Evolutionary conservation across 2,797 vertebrate genomes (phyloP), one percentile per base, ranked within the genome.

Genomic region (Aphelocoma californica): DNA sequence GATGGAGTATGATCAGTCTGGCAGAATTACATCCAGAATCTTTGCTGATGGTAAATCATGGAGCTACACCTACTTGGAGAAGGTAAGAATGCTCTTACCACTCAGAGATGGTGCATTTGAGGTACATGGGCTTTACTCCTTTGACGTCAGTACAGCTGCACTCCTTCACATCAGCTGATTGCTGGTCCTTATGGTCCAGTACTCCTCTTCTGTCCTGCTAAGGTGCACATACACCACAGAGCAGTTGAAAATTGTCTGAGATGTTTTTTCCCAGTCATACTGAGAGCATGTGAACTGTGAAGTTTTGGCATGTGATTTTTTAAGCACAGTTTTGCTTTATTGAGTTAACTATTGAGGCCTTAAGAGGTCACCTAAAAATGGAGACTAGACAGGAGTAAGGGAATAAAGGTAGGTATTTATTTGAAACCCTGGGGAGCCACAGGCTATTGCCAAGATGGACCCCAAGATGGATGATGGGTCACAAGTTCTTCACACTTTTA

Each of bases 51-150:
- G 99, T 23, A 99, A 99, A 96, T 99, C 99, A 0, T 99, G 99
- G 99, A 99, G 98, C 97, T 99, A 99, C 98, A 99, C 99, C 2
- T 99, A 99, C 89, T 98, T 99, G 51, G 99, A 99, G 96, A 99
- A 99, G 98, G 99, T 99, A 98, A 75, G 93, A 86, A 66, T 14
- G 32, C 34, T 60, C 61, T 36, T 50, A 38, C 12, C 0, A 0
- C 26, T 53, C 31, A 53, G 65, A 75, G 24, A 10, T 13, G 18
- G 18, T 38, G 16, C 15, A 7, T 69, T 79, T 77, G 47, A 51
- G 40, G 23, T 36, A 65, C 50, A 29, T 18, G 28, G 9, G 14
- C 48, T 94, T 88, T 84, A 51, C 9, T 77, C 14, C 51, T 88
- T 88, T 60, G 53, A 32, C 28, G 38, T 60, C 28, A 54, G n/a